These are phyloP conservation scores for Cydia strobilella DNA, from an alignment of 1,140 invertebrate species.

Conservation along the genomic window DNA sequence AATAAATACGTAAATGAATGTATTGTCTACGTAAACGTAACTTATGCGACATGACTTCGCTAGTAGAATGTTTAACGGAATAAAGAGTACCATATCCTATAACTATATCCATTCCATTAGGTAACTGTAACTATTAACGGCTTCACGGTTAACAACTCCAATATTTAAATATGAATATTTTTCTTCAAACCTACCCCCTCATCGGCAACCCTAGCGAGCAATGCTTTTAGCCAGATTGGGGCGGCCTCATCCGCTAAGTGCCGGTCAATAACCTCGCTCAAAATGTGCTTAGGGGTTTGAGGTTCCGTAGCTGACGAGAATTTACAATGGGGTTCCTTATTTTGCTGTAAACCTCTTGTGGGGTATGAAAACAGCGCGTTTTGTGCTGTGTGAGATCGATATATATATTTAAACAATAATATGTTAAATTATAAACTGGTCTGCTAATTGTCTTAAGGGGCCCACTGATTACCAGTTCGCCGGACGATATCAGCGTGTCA, in stretches of 20 bases:
- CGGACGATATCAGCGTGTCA: no score
- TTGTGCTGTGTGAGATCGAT: not conserved
- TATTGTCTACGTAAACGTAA: no score
- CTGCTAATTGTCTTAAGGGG: no score
- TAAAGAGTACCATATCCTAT: not conserved
- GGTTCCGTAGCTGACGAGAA: slow-evolving; percentile 5
- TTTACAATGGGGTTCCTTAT: slow-evolving; percentile 18
- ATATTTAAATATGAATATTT: slow-evolving; percentile 3
- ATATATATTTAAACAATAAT: no score
- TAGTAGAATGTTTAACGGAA: no score
- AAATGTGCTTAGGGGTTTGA: slow-evolving; percentile 40
- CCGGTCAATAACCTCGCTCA: slow-evolving; percentile 39
- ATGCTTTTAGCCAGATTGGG: slow-evolving; percentile 49
- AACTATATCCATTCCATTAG: not conserved
- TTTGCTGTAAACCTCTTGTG: slow-evolving; percentile 10
- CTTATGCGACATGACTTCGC: no score
- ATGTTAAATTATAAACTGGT: no score
- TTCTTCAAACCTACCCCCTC: slow-evolving; percentile 20
- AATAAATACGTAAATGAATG: no score
- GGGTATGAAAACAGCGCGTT: not conserved
- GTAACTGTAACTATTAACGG: not conserved
- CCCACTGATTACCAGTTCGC: no score
- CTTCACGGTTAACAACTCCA: not conserved
- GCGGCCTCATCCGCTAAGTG: slow-evolving; percentile 40
- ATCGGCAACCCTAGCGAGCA: slow-evolving; percentile 36